phyloP scores from a whole-genome alignment of 2,888 invertebrate genomes.

The Linnaemya vulpina region DNA sequence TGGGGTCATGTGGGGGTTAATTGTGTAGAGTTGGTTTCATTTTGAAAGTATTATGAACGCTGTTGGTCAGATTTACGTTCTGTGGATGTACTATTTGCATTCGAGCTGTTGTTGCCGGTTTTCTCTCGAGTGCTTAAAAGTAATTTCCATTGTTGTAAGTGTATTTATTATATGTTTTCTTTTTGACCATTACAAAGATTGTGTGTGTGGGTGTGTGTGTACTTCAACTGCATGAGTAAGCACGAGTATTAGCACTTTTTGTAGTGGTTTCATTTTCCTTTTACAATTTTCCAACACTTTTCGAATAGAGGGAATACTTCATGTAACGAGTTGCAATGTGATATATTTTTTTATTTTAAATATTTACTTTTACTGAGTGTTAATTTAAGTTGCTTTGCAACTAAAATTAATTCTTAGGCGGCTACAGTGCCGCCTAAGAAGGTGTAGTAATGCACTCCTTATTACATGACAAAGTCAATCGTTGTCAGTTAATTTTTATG shows the following conservation, averaged over 20 bases:
- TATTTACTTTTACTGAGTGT: no score
- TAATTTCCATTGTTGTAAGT: conserved; percentile 48
- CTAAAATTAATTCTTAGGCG: no score
- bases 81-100: neutral
- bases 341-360: no score
- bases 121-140: conserved; percentile 36
- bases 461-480: no score
- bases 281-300: conserved; percentile 14
- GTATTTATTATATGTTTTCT: neutral
- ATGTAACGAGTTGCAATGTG: conserved; percentile 10
- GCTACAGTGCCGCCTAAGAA: no score
- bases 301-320: conserved; percentile 40
- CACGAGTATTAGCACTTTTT: conserved; percentile 13
- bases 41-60: neutral
- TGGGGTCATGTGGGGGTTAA: conserved; percentile 1
- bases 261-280: conserved; percentile 27
- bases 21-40: neutral
- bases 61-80: conserved; percentile 12
- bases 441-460: no score
- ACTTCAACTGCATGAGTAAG: neutral
- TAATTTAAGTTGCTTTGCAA: no score
- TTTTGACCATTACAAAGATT: neutral
- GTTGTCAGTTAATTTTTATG: no score
- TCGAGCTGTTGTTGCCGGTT: conserved; percentile 10
- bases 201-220: neutral